Percentiles rank a stretch among this genome's conserved stretches.
phyloP scores from a whole-genome alignment of 2,797 vertebrate species.

The Parotocinclus haroldoi region DNA sequence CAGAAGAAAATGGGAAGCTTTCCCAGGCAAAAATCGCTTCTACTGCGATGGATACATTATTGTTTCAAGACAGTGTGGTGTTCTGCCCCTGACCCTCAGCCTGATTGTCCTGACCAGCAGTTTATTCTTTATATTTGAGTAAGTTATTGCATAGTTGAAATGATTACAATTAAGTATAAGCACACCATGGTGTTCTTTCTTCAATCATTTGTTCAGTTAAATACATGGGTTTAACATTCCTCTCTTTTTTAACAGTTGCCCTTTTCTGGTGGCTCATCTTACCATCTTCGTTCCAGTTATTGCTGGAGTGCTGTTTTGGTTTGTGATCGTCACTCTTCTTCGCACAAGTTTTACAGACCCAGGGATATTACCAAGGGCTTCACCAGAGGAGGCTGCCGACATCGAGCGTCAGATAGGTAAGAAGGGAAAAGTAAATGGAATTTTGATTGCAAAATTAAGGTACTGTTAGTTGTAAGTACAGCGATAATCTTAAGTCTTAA shows the following conservation, averaged over 20 bases:
- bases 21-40: constrained; percentile 89
- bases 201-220: too few species aligned
- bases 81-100: constrained; percentile 86
- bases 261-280: constrained; percentile 84
- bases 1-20: constrained; percentile 88
- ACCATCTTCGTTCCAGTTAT: constrained; percentile 90
- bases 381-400: constrained; percentile 86
- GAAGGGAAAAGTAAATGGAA: constrained; percentile 6
- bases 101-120: constrained; percentile 88
- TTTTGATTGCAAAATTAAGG: too few species aligned
- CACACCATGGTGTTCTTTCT: too few species aligned
- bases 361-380: constrained; percentile 92
- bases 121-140: constrained; percentile 96
- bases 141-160: constrained; percentile 59
- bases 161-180: too few species aligned
- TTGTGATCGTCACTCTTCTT: constrained; percentile 86
- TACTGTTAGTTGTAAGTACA: too few species aligned
- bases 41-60: constrained; percentile 89
- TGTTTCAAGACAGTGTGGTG: constrained; percentile 84
- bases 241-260: constrained; percentile 75
- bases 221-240: not conserved
- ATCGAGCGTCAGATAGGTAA: constrained; percentile 91
- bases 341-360: constrained; percentile 95
- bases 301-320: constrained; percentile 85
- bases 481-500: too few species aligned